phyloP scores from a whole-genome alignment of 2,888 invertebrate genomes.

The Troides aeacus region DNA sequence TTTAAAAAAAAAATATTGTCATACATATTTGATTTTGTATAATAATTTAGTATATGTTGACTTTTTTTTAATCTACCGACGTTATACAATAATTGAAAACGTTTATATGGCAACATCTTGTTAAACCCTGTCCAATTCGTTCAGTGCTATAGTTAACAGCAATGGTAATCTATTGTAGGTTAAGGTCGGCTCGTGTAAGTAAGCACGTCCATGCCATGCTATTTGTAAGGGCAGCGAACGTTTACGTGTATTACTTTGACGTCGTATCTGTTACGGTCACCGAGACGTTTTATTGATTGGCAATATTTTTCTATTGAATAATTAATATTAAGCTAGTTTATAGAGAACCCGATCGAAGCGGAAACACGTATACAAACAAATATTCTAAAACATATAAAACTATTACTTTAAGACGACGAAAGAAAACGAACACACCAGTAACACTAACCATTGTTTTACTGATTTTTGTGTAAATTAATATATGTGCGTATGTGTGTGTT shows the following conservation, averaged over 20 bases:
- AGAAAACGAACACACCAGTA: too few relatives aligned
- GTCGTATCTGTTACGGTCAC: slow-evolving; percentile 44
- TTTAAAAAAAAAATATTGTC: background rate
- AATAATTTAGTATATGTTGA: too few relatives aligned
- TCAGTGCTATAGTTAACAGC: slow-evolving; percentile 66
- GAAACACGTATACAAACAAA: slow-evolving; percentile 27
- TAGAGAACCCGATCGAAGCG: slow-evolving; percentile 30
- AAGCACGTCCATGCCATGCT: slow-evolving; percentile 57
- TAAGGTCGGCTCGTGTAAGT: slow-evolving; percentile 63
- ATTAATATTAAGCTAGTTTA: slow-evolving; percentile 39
- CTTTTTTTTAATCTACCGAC: too few relatives aligned
- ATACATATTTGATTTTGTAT: too few relatives aligned
- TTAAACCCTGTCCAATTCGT: background rate
- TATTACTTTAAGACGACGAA: too few relatives aligned
- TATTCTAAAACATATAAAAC: too few relatives aligned
- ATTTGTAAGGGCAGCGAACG: slow-evolving; percentile 54
- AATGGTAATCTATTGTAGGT: slow-evolving; percentile 57
- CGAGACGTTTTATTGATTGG: slow-evolving; percentile 44
- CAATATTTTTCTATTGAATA: slow-evolving; percentile 44
- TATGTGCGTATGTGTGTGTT: background rate
- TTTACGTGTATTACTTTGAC: slow-evolving; percentile 45
- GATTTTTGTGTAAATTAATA: background rate
- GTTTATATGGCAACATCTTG: background rate
- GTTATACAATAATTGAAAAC: too few relatives aligned
- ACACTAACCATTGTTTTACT: background rate